Evolutionary conservation across 2,797 vertebrate species (phyloP), one percentile per base, ranked within the genome.

Genomic region (Okamejei kenojei): DNA sequence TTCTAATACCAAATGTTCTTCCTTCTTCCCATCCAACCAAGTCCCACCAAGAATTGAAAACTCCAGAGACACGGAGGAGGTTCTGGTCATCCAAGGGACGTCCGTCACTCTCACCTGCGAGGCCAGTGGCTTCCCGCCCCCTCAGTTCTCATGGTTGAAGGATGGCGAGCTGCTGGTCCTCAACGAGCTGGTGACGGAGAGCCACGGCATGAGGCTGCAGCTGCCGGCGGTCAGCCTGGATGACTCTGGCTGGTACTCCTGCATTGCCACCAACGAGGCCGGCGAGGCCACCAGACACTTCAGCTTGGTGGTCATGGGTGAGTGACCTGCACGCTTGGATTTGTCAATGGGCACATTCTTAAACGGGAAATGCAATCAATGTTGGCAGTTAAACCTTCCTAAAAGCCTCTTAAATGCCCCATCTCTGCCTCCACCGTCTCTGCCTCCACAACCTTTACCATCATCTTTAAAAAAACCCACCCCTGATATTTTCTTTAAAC

Each of bases 231-330:
- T 97, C 80, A 94, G 94, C 0, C 93, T 93, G 0, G 93, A 94
- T 0, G 97, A 99, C 0, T 90, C 96, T 0, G 98, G 98, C 26
- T 95, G 97, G 63, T 99, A 99, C 94, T 97, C 97, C 92, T 99
- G 98, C 0, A 95, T 97, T 94, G 98, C 97, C 10, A 94, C 94
- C 73, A 99, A 97, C 54, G 96, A 97, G 94, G 98, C 96, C 0
- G 98, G 98, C 26, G 97, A 97, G 94, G 97, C 96, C 93, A 98
- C 97, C 76, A 97, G 98, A 95, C 96, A 95, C 93, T 99, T 99
- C 94, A 97, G 95, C 93, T 97, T 99, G 93, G 96, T 97, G 0
- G 97, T 99, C 93, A 96, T 96, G 73, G 98, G 98, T 99, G 95
- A 5, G 96, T 95, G 71, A 0, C 0, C 1, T 38, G 26, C 0